Conservation (phyloP, 2,797 vertebrate genomes). For the Champsocephalus gunnari region DNA sequence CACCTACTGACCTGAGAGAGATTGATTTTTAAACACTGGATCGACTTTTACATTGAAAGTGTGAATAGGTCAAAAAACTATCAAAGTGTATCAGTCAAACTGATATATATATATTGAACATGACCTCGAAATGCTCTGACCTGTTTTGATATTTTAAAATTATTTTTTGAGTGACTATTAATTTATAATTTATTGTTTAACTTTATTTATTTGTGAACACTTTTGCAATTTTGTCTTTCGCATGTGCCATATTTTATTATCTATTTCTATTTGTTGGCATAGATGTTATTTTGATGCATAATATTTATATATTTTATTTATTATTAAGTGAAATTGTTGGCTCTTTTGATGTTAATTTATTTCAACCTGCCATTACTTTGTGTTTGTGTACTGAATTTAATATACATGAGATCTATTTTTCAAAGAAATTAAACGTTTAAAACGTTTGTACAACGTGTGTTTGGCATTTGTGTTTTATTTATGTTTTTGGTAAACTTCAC, state of each 20-base stretch:
- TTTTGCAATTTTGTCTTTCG: conserved; percentile 42
- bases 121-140: conserved; percentile 57
- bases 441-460: conserved; percentile 34
- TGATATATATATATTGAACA: conserved; percentile 74
- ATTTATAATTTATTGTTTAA: conserved; percentile 59
- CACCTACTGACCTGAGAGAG: conserved; percentile 85
- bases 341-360: conserved; percentile 79
- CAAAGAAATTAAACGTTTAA: conserved; percentile 67
- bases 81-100: conserved; percentile 80
- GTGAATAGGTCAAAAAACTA: conserved; percentile 60
- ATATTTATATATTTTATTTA: conserved; percentile 83
- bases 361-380: conserved; percentile 60
- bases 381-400: conserved; percentile 65
- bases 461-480: conserved; percentile 7
- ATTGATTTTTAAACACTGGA: conserved; percentile 80
- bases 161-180: conserved; percentile 61
- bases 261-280: conserved; percentile 55
- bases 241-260: conserved; percentile 79
- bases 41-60: conserved; percentile 39
- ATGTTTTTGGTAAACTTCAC: neutral
- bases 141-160: conserved; percentile 56
- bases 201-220: conserved; percentile 76
- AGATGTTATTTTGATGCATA: conserved; percentile 55
- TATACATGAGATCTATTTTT: conserved; percentile 81
- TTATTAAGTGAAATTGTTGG: conserved; percentile 76